Percentiles rank a stretch among this genome's conserved stretches.
Conservation (phyloP, 1,140 invertebrate genomes). For the Monochamus saltuarius region DNA sequence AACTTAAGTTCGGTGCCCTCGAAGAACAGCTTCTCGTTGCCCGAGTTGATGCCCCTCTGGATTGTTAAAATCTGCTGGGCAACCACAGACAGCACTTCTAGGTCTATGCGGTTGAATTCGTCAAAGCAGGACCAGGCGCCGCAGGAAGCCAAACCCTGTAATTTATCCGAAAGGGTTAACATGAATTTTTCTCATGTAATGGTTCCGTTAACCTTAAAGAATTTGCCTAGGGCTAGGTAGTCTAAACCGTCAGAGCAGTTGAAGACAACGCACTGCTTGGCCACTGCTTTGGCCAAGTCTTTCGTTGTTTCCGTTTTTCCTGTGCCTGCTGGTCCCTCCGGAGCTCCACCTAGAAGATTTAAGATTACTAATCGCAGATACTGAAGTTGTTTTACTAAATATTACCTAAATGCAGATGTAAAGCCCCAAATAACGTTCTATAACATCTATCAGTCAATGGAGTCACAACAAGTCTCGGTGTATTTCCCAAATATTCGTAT, state of each 20-base stretch:
- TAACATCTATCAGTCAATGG: slow-evolving; percentile 92
- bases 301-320: slow-evolving; percentile 97
- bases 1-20: slow-evolving; percentile 86
- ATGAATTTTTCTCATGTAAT: neutral
- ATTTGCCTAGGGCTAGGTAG: slow-evolving; percentile 92
- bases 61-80: slow-evolving; percentile 87
- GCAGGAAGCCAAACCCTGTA: slow-evolving; percentile 83
- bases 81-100: slow-evolving; percentile 89
- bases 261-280: slow-evolving; percentile 95
- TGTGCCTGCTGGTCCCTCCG: slow-evolving; percentile 92
- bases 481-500: slow-evolving; percentile 95
- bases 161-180: neutral
- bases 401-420: slow-evolving; percentile 76
- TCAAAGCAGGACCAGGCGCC: slow-evolving; percentile 98
- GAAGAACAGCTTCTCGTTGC: slow-evolving; percentile 73
- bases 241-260: slow-evolving; percentile 94
- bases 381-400: too few relatives aligned
- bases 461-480: slow-evolving; percentile 83
- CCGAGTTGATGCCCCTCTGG: slow-evolving; percentile 76
- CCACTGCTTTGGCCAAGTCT: slow-evolving; percentile 94
- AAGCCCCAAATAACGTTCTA: slow-evolving; percentile 86
- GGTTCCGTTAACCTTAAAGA: slow-evolving; percentile 74
- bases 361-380: neutral
- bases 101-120: slow-evolving; percentile 86
- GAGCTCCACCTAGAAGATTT: slow-evolving; percentile 71